Evolutionary conservation across 2,888 invertebrate genomes (phyloP), one percentile per base, ranked within the genome.

Genomic region (Homarus gammarus): DNA sequence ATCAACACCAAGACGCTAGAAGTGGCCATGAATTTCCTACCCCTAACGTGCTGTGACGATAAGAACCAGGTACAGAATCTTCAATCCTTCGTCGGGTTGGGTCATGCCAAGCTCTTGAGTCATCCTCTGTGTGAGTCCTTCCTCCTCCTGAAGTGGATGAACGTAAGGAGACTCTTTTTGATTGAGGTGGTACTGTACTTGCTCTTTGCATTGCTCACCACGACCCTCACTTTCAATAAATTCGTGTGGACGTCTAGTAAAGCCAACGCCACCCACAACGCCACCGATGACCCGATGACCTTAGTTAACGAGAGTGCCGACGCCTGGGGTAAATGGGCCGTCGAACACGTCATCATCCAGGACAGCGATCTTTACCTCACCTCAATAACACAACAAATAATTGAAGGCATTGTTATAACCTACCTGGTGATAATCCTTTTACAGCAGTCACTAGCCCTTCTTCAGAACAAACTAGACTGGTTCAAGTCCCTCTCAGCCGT

Each of bases 41-140:
- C 93, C 33, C 89, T 92, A 64, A 93, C 93, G 18, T 79, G 89
- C 61, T 40, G 79, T 33, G 68, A 77, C 22, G 84, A 84, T 31
- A 84, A 87, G 70, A 90, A 90, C 33, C 91, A 95, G 92, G 95
- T 95, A 94, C 94, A 95, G 0, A 92, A 95, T 0, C 92, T 95
- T 0, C 95, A 95, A 92, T 95, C 95, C 91, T 95, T 95, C 0
- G 95, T 95, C 81, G 94, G 95, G 93, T 94, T 94, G 84, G 94
- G 94, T 0, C 95, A 95, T 90, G 94, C 94, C 85, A 94, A 93
- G 64, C 93, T 95, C 2, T 93, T 95, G 0, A 94, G 95, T 0
- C 95, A 95, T 93, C 95, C 95, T 0, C 93, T 95, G 77, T 94
- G 95, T 3, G 95, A 95, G 93, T 95, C 95, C 90, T 95, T 95